phyloP scores from a whole-genome alignment of 2,113 vertebrate species.

The Anseranas semipalmata region DNA sequence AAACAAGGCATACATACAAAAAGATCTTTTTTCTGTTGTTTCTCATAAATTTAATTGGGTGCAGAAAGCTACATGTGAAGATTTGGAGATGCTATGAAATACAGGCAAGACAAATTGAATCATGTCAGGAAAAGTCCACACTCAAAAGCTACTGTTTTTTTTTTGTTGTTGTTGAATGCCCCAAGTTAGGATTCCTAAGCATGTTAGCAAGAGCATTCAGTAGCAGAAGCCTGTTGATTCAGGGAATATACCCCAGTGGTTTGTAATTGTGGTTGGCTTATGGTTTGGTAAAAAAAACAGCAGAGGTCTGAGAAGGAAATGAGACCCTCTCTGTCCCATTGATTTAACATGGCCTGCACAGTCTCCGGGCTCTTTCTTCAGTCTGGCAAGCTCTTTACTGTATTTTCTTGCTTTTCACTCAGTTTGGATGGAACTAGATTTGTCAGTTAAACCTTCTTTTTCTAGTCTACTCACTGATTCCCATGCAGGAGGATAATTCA shows the following conservation, averaged over 20 bases:
- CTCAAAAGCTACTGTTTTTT: neutral
- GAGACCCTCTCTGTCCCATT: fast-evolving
- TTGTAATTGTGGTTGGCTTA: neutral
- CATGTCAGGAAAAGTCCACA: neutral
- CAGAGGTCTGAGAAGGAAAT: neutral
- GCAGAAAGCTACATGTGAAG: neutral
- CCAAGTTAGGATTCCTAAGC: neutral
- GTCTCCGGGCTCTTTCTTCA: neutral
- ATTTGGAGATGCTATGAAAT: neutral
- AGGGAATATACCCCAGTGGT: neutral
- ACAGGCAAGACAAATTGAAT: neutral
- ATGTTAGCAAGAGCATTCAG: fast-evolving
- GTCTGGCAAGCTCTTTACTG: neutral
- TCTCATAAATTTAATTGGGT: neutral
- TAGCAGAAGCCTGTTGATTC: neutral
- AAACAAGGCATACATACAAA: neutral
- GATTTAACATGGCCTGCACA: neutral
- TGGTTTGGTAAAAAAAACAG: neutral
- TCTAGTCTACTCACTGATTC: neutral
- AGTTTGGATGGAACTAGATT: neutral
- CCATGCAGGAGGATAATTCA: neutral
- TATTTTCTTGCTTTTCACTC: neutral
- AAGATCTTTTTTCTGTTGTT: neutral
- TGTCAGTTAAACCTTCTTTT: neutral
- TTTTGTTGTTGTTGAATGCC: neutral